phyloP scores from a whole-genome alignment of 2,113 vertebrate genomes.

The Theropithecus gelada region DNA sequence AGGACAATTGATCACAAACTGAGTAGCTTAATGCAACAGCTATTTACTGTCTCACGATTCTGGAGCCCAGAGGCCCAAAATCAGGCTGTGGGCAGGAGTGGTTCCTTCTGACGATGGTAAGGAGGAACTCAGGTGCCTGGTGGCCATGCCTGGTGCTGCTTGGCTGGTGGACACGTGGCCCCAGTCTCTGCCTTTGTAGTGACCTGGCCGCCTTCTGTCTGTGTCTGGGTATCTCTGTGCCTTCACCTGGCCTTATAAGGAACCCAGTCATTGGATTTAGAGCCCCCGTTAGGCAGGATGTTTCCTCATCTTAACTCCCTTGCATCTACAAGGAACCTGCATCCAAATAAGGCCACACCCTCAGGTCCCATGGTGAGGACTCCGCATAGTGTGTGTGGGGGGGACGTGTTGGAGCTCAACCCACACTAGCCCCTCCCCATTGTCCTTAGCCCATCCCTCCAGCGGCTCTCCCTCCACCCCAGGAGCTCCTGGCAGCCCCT shows the following conservation, averaged over 20 bases:
- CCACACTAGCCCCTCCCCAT: no score
- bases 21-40: not conserved
- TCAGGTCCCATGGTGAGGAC: not conserved
- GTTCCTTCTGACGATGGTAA: not conserved
- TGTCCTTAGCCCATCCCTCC: not conserved
- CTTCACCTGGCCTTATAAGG: not conserved
- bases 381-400: rapidly evolving
- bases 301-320: not conserved
- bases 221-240: not conserved
- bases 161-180: rapidly evolving
- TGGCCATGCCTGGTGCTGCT: not conserved
- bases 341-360: not conserved
- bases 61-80: not conserved
- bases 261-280: rapidly evolving
- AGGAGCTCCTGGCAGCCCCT: not conserved
- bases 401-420: not conserved
- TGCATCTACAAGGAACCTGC: not conserved
- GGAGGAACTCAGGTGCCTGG: not conserved
- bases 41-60: not conserved
- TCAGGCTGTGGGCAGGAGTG: not conserved
- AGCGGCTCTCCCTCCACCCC: no score
- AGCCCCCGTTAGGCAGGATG: rapidly evolving
- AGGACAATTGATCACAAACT: no score
- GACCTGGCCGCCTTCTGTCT: rapidly evolving
- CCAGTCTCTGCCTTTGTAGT: not conserved